Evolutionary conservation across 2,113 vertebrate genomes (phyloP).

Genomic region (Pelvicachromis taeniatus): DNA sequence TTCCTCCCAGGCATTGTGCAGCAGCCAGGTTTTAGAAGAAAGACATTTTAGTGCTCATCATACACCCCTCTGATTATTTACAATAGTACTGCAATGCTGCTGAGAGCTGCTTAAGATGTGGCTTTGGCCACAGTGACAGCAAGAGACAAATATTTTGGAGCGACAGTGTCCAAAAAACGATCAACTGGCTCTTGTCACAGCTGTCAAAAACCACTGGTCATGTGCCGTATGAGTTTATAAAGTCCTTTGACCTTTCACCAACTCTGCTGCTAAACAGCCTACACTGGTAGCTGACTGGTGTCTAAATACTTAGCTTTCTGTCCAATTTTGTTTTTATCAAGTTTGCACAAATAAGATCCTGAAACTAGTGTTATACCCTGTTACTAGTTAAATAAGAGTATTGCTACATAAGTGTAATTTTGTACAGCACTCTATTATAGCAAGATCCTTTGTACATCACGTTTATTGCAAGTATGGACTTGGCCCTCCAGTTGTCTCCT

Average conservation of each 20-base stretch:
- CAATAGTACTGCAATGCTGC: slow-evolving; percentile 22
- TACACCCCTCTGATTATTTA: slow-evolving; percentile 44
- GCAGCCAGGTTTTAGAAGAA: slow-evolving; percentile 55
- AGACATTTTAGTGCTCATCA: slow-evolving; percentile 53
- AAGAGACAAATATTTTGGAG: slow-evolving; percentile 30
- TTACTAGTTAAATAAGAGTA: neutral
- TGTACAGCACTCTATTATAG: neutral
- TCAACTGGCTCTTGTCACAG: neutral
- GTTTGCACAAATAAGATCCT: neutral
- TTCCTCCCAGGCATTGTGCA: slow-evolving; percentile 33
- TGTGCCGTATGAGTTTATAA: slow-evolving; percentile 21
- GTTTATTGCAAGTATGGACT: neutral
- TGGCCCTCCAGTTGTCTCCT: neutral
- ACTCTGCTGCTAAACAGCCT: neutral
- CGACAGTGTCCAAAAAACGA: slow-evolving; percentile 23
- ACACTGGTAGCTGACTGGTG: neutral
- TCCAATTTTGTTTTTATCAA: neutral
- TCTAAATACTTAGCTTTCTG: neutral
- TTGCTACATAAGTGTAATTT: neutral
- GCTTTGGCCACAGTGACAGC: slow-evolving; percentile 21
- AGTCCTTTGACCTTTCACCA: slow-evolving; percentile 3
- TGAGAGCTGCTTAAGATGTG: slow-evolving; percentile 38
- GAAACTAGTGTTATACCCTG: neutral
- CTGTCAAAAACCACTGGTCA: slow-evolving; percentile 7
- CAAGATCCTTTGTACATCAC: neutral